Evolutionary conservation across 2,888 invertebrate species (phyloP), one percentile per base, ranked within the genome.

Genomic region (Dorcus parallelipipedus): DNA sequence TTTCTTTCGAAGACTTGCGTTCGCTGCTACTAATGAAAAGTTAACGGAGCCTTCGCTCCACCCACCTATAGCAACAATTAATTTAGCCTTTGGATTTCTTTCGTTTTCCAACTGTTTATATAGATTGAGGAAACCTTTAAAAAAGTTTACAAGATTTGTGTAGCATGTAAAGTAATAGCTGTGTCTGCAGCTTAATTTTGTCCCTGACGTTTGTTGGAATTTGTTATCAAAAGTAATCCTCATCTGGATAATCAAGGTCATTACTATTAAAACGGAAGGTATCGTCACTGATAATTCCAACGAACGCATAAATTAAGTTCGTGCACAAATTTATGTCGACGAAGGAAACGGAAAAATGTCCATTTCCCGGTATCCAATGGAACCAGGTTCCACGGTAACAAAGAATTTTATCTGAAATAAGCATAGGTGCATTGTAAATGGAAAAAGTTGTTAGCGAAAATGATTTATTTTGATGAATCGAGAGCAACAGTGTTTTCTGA

Each of bases 301-400:
- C 82, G 70, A 93, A 93, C 0, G 86, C 78, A 70, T 91, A 93
- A 9, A 90, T 82, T 47, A 89, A 55, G 70, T 92, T 91, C 0
- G 91, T 90, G 72, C 91, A 92, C 0, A 90, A 77, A 6, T 73
- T 75, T 0, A 88, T 82, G 67, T 90, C 83, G 41, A 91, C 86
- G 56, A 88, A 67, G 8, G 81, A 79, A 0, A 89, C 84, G 7
- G 84, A 81, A 66, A 86, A 90, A 71, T 85, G 82, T 0, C 90
- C 91, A 45, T 78, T 71, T 0, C 82, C 84, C 0, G 73, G 74
- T 40, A 91, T 82, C 68, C 90, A 90, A 0, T 83, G 83, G 0
- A 91, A 83, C 91, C 91, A 92, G 6, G 86, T 84, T 2, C 89
- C 89, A 64, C 85, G 87, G 75, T 91, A 91, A 67, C 91, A 91